Evolutionary conservation across 2,113 vertebrate species (phyloP).

Genomic region (Trichechus manatus): DNA sequence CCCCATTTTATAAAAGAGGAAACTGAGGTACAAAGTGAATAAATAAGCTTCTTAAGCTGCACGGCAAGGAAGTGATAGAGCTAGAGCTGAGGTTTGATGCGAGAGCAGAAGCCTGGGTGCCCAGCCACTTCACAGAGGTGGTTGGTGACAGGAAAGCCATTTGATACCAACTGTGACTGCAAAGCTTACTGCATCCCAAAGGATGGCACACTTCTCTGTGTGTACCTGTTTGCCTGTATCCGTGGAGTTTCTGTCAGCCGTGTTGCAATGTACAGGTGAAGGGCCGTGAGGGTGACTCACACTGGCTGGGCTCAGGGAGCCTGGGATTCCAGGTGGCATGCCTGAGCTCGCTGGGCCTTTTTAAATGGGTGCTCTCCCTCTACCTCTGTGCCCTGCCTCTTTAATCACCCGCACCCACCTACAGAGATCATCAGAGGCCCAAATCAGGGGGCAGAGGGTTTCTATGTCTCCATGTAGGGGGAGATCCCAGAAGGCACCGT

Average conservation of each 20-base stretch:
- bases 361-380: conserved; percentile 75
- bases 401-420: conserved; percentile 3
- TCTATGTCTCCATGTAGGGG: neutral
- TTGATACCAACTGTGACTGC: conserved; percentile 1
- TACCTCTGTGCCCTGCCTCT: conserved; percentile 67
- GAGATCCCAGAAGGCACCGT: neutral
- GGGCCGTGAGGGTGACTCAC: conserved; percentile 88
- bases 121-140: neutral
- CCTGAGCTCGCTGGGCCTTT: conserved; percentile 84
- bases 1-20: conserved; percentile 9
- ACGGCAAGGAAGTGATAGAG: neutral
- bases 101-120: neutral
- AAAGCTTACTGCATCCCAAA: conserved; percentile 10
- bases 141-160: neutral
- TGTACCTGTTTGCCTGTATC: conserved; percentile 69
- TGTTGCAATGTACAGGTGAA: conserved; percentile 87
- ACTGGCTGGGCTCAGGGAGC: conserved; percentile 84
- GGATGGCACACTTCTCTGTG: conserved; percentile 81
- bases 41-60: neutral
- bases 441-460: neutral
- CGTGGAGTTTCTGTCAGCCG: conserved; percentile 88
- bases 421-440: conserved; percentile 57
- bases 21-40: neutral
- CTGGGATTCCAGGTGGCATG: conserved; percentile 84
- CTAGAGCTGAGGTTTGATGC: neutral